Percentiles rank a stretch among this genome's conserved stretches.
Conservation (phyloP, 2,888 invertebrate genomes). For the Scaptomyza cyrtandrae region DNA sequence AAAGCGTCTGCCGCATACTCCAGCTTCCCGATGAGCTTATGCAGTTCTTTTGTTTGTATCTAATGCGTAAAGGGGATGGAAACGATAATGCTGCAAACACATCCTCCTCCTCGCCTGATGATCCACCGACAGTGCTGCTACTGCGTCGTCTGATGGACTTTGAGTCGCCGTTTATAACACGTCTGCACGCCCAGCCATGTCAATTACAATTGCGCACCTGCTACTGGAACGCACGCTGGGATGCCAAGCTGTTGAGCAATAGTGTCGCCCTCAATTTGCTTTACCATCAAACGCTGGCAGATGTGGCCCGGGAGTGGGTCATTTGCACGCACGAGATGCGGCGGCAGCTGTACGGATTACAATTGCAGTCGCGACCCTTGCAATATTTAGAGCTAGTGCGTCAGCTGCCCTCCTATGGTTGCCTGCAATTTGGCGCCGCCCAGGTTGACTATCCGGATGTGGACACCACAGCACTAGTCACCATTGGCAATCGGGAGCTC, state of each 20-base stretch:
- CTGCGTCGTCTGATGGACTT: slow-evolving; percentile 97
- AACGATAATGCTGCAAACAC: slow-evolving; percentile 83
- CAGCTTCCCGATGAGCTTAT: slow-evolving; percentile 91
- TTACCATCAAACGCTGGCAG: slow-evolving; percentile 94
- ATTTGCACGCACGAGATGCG: slow-evolving; percentile 89
- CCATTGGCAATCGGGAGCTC: slow-evolving; percentile 94
- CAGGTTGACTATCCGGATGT: slow-evolving; percentile 91
- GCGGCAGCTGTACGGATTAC: slow-evolving; percentile 89
- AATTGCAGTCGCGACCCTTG: slow-evolving; percentile 91
- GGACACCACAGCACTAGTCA: slow-evolving; percentile 88
- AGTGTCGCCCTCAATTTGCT: slow-evolving; percentile 93
- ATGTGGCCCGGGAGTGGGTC: slow-evolving; percentile 95
- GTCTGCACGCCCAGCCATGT: slow-evolving; percentile 89
- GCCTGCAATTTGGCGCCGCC: slow-evolving; percentile 91
- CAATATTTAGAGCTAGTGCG: slow-evolving; percentile 95
- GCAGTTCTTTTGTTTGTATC: slow-evolving; percentile 95
- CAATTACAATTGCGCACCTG: slow-evolving; percentile 95
- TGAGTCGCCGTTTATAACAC: slow-evolving; percentile 98
- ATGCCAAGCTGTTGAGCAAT: slow-evolving; percentile 92
- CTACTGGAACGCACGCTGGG: slow-evolving; percentile 95
- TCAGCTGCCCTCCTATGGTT: slow-evolving; percentile 94
- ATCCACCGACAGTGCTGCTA: slow-evolving; percentile 89
- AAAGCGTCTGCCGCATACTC: slow-evolving; percentile 92
- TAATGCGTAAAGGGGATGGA: slow-evolving; percentile 89
- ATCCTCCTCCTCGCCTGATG: slow-evolving; percentile 84